Percentiles rank a stretch among this genome's conserved stretches.
Conservation (phyloP, 1,140 invertebrate species). For the Druon quercuslanigerum region DNA sequence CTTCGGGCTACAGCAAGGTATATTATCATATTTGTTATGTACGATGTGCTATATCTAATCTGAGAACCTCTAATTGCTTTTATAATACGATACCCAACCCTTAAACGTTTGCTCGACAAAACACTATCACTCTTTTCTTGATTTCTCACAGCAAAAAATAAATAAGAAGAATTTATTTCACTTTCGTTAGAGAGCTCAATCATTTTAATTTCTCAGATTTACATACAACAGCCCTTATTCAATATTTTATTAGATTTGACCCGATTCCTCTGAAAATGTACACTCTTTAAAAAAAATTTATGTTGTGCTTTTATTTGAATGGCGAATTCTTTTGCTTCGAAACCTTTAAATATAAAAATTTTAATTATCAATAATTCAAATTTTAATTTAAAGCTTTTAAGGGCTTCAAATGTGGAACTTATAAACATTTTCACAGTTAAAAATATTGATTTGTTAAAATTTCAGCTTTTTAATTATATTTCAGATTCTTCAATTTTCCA, state of each 20-base stretch:
- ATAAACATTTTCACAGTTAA: no score
- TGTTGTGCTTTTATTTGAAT: no score
- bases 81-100: constrained; percentile 69
- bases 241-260: background rate
- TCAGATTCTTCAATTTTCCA: no score
- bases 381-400: no score
- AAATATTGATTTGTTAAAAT: no score
- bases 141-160: constrained; percentile 30
- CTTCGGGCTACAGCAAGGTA: constrained; percentile 61
- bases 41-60: constrained; percentile 74
- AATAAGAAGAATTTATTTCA: constrained; percentile 5
- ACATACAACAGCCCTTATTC: background rate
- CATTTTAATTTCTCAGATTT: constrained; percentile 14
- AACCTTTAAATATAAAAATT: no score
- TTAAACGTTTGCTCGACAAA: constrained; percentile 48
- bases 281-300: no score
- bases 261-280: no score
- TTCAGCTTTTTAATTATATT: no score
- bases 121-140: constrained; percentile 33
- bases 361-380: no score
- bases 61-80: constrained; percentile 74
- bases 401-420: no score
- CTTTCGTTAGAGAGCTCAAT: background rate
- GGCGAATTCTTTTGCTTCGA: no score
- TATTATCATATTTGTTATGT: constrained; percentile 76